These are phyloP conservation scores for Numenius arquata DNA, from an alignment of 2,113 vertebrate species.

Conservation along the genomic window DNA sequence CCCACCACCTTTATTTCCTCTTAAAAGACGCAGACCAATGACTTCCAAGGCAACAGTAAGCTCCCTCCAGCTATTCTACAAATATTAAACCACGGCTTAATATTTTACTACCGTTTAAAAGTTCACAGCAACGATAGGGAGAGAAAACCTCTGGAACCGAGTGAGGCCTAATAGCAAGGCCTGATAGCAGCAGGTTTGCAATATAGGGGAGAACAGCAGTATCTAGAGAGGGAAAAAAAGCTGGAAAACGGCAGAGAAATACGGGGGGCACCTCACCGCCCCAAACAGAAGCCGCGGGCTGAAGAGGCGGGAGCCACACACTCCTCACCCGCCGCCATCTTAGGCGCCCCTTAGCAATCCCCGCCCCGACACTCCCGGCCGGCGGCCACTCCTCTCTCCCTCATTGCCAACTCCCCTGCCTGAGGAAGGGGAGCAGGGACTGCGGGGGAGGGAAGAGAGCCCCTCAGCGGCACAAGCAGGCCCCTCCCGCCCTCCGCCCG, in stretches of 20 bases:
- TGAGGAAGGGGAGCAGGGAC: background rate
- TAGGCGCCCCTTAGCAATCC: background rate
- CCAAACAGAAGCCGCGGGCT: accelerated
- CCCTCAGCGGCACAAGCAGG: background rate
- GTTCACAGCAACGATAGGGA: accelerated
- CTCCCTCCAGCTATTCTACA: background rate
- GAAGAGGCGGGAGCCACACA: accelerated
- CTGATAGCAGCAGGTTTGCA: accelerated
- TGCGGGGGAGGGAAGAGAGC: accelerated
- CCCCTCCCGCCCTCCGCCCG: background rate
- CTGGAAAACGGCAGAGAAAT: too few relatives aligned
- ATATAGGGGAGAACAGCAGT: accelerated
- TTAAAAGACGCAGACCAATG: background rate
- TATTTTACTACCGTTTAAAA: background rate
- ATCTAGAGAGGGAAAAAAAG: accelerated
- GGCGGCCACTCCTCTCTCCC: background rate
- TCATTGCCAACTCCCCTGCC: background rate
- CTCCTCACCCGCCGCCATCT: background rate
- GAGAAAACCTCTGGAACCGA: background rate
- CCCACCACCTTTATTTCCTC: background rate
- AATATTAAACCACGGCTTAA: background rate
- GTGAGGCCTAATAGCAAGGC: background rate
- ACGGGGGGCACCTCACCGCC: background rate
- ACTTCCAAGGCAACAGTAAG: background rate
- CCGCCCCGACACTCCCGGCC: background rate